Evolutionary conservation across 2,888 invertebrate species (phyloP).

Genomic region (Lasioglossum vierecki): DNA sequence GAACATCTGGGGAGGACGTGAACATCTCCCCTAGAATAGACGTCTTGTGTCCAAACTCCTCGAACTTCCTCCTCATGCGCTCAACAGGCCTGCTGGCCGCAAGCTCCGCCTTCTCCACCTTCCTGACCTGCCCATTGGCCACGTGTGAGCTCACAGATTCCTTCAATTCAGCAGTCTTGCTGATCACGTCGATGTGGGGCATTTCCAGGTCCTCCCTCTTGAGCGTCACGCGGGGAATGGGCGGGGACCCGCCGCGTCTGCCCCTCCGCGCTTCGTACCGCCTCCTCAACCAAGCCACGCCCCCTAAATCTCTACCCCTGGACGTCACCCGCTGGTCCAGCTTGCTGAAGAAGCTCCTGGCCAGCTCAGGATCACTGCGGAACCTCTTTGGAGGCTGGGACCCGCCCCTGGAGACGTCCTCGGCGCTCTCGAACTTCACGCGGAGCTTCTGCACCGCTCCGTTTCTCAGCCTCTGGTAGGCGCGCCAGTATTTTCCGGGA

Average conservation of each 20-base stretch:
- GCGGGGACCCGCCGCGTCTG: constrained; percentile 86
- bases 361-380: constrained; percentile 92
- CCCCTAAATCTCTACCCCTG: constrained; percentile 85
- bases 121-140: constrained; percentile 74
- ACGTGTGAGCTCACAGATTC: constrained; percentile 61
- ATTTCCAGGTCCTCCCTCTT: constrained; percentile 90
- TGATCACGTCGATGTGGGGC: constrained; percentile 96
- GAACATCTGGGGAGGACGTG: constrained; percentile 91
- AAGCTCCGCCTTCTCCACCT: constrained; percentile 79
- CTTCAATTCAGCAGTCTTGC: constrained; percentile 90
- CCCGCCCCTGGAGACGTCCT: constrained; percentile 82
- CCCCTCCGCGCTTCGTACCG: constrained; percentile 86
- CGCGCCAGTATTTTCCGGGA: constrained; percentile 89
- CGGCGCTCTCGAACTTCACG: constrained; percentile 90
- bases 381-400: constrained; percentile 85
- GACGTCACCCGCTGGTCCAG: constrained; percentile 83
- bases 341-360: constrained; percentile 86
- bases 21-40: constrained; percentile 91
- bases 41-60: constrained; percentile 82
- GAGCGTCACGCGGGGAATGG: constrained; percentile 87
- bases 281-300: constrained; percentile 87
- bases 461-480: constrained; percentile 89
- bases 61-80: constrained; percentile 90
- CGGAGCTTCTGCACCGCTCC: constrained; percentile 92
- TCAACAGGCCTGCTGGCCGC: constrained; percentile 87